Base-by-base conservation (phyloP, 2,797 vertebrate genomes). In the Gila robusta region DNA sequence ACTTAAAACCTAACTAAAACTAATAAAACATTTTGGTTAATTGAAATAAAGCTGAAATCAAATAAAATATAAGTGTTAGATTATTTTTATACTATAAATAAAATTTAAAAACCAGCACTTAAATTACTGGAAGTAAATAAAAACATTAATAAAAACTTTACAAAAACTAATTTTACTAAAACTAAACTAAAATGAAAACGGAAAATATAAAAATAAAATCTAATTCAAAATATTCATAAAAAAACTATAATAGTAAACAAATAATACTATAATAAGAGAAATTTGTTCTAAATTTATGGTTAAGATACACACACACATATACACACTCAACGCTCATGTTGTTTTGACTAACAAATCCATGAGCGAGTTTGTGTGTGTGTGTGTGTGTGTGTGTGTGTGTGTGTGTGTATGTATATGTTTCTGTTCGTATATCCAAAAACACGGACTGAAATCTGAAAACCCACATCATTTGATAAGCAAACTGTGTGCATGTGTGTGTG, bases 331-430 rank as follows among this genome's bases (percentile, higher is more conserved):
- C 7, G 0, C 54, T 17, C 21, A 41, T 19, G 23, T 16, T 52
- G 79, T 37, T 81, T 81, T 81, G 79, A 81, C 66, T 81, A 70
- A 59, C 81, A 82, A 82, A 82, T 81, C 21, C 14, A 71, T 71
- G 49, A 19, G 79, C 0, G 12, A 9, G 16, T 16, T 6, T 62
- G 78, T 47, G 59, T 80, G 39, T 70, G 16, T 32, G 26, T 76
- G 3, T 23, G 35, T 37, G 21, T 79, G 37, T 67, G 59, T 44
- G 59, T 44, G 78, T 66, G 59, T 79, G 59, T 54, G 44, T 81
- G 64, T n/a, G 62, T 49, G 9, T 21, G 8, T 47, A 7, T 19
- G n/a, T 74, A 1, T 23, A 1, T 14, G 12, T 49, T 10, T 39
- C 6, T 28, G 66, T 37, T 16, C 0, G 8, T 26, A 49, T 28